Evolutionary conservation across 2,113 vertebrate genomes (phyloP).

Genomic region (Sceloporus tristichus): DNA sequence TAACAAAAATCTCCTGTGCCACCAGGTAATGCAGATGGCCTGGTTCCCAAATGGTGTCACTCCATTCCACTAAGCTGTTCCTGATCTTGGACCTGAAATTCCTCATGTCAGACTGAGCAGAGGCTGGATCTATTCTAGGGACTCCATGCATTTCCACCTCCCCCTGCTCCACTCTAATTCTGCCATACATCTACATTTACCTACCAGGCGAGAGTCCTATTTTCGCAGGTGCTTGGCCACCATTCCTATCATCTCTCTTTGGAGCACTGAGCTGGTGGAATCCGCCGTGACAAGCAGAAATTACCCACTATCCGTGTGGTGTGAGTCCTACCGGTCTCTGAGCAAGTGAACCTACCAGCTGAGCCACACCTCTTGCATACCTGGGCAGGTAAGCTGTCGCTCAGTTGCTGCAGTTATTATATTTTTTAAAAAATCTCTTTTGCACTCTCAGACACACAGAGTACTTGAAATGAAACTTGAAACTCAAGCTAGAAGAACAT

Average conservation of each 20-base stretch:
- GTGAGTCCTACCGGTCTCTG: neutral
- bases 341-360: neutral
- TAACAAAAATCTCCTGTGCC: neutral
- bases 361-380: conserved; percentile 36
- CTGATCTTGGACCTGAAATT: neutral
- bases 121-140: neutral
- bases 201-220: neutral
- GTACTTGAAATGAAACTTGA: neutral
- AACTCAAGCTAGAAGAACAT: neutral
- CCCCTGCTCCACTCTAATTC: neutral
- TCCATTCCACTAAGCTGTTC: neutral
- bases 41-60: neutral
- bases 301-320: neutral
- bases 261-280: neutral
- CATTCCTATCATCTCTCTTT: conserved; percentile 5
- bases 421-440: neutral
- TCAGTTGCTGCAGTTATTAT: neutral
- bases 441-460: neutral
- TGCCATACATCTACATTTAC: neutral
- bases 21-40: neutral
- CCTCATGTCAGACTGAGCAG: neutral
- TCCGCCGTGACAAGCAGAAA: neutral
- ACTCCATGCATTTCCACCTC: neutral
- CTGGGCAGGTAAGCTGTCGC: conserved; percentile 20
- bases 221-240: neutral